Evolutionary conservation across 1,140 invertebrate genomes (phyloP), one percentile per base, ranked within the genome.

Genomic region (Polypedilum pembai): DNA sequence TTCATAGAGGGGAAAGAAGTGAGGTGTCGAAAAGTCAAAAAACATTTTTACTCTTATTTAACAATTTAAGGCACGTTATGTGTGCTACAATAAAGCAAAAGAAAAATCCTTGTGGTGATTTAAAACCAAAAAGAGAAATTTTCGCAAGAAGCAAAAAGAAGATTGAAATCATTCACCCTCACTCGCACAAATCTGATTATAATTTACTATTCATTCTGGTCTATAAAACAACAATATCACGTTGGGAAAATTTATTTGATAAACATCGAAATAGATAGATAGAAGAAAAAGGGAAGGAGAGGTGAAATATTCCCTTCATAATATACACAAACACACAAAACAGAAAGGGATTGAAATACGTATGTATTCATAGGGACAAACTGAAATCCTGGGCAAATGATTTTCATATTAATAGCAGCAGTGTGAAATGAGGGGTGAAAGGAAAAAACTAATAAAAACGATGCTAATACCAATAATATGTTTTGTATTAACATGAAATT

Each of bases 391-490:
- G n/a, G 8, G 20, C 65, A 69, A 69, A 56, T 56, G 45, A 56
- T 56, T 56, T 56, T 56, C 45, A 56, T 20, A 21, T 20, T 20
- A 69, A 18, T 20, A 69, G 20, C 17, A 69, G 18, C 8, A 69
- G 65, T 69, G 65, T 69, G 65, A 69, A 69, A 18, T 69, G 20
- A 21, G 65, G 65, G 45, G 45, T 56, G 45, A 56, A 56, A n/a
- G 12, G 65, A 69, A 69, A 17, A 56, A 69, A 69, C 65, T 69
- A 69, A 69, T 69, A 69, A 69, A 69, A 69, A 18, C 65, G 65
- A 69, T 69, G 65, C 65, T 69, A 69, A 69, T 69, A 69, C 65
- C 65, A 69, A 69, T 69, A 69, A 69, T 69, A 69, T 69, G 65
- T 69, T 69, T 69, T 69, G 18, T 69, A 69, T 69, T 69, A 69